phyloP scores from a whole-genome alignment of 2,797 vertebrate species.

The Botia almorhae region DNA sequence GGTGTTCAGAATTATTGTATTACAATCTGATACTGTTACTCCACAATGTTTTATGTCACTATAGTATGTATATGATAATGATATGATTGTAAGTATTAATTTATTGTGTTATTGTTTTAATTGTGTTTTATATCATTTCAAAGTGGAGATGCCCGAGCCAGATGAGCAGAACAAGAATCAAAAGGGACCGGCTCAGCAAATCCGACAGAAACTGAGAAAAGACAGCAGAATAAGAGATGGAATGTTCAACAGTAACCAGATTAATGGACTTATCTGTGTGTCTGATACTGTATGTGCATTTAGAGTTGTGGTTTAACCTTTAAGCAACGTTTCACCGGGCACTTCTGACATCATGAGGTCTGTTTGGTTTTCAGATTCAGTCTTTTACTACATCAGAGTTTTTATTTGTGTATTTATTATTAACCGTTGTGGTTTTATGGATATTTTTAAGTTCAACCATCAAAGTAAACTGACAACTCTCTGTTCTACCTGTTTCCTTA shows the following conservation, averaged over 20 bases:
- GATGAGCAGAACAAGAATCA: slow-evolving; percentile 75
- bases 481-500: neutral
- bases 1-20: too few relatives aligned
- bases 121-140: slow-evolving; percentile 27
- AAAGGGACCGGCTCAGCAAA: slow-evolving; percentile 72
- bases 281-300: neutral
- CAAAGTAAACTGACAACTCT: neutral
- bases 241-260: neutral
- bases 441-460: neutral
- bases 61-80: neutral
- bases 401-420: neutral
- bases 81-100: neutral
- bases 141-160: slow-evolving; percentile 73
- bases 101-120: too few relatives aligned
- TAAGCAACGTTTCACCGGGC: neutral
- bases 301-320: neutral
- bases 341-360: neutral
- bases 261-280: neutral
- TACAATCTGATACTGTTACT: neutral
- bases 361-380: neutral
- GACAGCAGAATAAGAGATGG: slow-evolving; percentile 81
- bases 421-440: neutral
- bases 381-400: neutral
- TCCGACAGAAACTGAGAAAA: slow-evolving; percentile 81
- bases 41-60: neutral